A percentile compares a stretch with the other conserved stretches of the same genome.
phyloP scores from a whole-genome alignment of 2,888 invertebrate species.

The Lasioglossum oenotherae region DNA sequence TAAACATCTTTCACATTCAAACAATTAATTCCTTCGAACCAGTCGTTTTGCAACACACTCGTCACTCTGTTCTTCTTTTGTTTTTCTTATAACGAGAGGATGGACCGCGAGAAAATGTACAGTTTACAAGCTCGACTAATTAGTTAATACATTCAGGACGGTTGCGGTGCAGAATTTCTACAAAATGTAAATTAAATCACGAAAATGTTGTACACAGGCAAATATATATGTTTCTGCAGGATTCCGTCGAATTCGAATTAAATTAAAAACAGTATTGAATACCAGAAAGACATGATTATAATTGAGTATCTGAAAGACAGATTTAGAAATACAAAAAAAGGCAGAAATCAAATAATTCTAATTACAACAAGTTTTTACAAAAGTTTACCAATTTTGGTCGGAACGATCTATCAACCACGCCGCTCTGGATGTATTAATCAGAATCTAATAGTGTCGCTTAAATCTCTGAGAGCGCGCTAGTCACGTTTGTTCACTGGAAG shows the following conservation, averaged over 20 bases:
- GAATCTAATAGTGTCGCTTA: slow-evolving; percentile 55
- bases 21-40: not conserved
- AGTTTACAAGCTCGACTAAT: slow-evolving; percentile 62
- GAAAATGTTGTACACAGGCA: not conserved
- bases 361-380: too few species aligned
- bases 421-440: slow-evolving; percentile 5
- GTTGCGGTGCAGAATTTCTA: not conserved
- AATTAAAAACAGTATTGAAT: not conserved
- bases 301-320: not conserved
- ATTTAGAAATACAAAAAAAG: not conserved
- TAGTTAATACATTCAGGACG: slow-evolving; percentile 12
- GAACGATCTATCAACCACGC: not conserved
- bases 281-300: too few species aligned
- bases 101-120: slow-evolving; percentile 62
- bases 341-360: too few species aligned
- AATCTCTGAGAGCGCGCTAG: slow-evolving; percentile 66
- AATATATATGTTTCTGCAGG: not conserved
- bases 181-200: not conserved
- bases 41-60: not conserved
- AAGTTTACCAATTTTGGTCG: not conserved
- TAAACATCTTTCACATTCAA: not conserved
- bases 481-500: slow-evolving; percentile 74
- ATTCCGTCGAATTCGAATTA: not conserved
- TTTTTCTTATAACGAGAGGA: slow-evolving; percentile 15
- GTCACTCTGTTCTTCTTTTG: not conserved